Evolutionary conservation across 2,113 vertebrate genomes (phyloP), one percentile per base, ranked within the genome.

Genomic region (Manacus vitellinus): DNA sequence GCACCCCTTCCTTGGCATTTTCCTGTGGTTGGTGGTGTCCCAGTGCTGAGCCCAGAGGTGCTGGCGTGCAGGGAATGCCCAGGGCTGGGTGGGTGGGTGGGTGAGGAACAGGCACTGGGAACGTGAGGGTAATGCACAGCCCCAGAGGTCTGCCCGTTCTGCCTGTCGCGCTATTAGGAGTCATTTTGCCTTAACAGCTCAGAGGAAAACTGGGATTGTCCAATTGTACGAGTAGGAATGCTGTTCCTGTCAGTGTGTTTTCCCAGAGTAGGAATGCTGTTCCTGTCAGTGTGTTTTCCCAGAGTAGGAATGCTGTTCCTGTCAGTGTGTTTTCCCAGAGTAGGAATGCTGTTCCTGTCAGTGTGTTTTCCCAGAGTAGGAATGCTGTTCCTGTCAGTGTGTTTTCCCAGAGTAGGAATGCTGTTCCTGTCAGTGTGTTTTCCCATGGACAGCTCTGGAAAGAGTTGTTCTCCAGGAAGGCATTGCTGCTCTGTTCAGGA

Each of bases 11-110:
- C 43, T 30, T 10, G 68, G 43, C 30, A 0, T 58, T 79, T 35
- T 9, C 5, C 0, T 14, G 9, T 6, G 62, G 5, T 20, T 7
- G 28, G 43, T 6, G 66, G 21, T n/a, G 41, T 21, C 28, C 8
- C 44, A 0, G 74, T 4, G 73, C 37, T 19, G 89, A 17, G 76
- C 15, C 37, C 55, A 21, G 85, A 43, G 55, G 58, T 46, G 6
- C 0, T 4, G 47, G 44, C 4, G 55, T 7, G 41, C 51, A 1
- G n/a, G 1, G 72, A 62, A 58, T 3, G 63, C 31, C 3, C 11
- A 2, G 46, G 9, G 8, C 46, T 2, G 22, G 49, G 19, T 1
- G n/a, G 13, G 5, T 3, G 3, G 10, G 5, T 3, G 3, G 10
- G 21, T 10, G 7, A 43, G 46, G 61, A 39, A 10, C 2, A 16